phyloP scores from a whole-genome alignment of 1,140 invertebrate species.

The Eriocheir sinensis region DNA sequence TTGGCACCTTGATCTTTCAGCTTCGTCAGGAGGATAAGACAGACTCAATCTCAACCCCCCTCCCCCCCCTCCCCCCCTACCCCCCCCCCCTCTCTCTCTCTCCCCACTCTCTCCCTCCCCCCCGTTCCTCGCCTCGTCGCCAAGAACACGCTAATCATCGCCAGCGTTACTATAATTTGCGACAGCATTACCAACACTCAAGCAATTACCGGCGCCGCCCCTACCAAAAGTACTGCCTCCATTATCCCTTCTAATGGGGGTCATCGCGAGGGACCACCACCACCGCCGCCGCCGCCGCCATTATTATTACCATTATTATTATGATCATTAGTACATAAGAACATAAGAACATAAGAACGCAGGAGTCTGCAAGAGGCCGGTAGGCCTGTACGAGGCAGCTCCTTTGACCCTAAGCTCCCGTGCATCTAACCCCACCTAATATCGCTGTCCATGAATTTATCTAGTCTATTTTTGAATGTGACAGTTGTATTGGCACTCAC shows the following conservation, averaged over 20 bases:
- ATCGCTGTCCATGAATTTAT: too few species aligned
- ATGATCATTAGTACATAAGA: neutral
- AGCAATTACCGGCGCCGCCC: neutral
- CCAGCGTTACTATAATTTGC: constrained; percentile 29
- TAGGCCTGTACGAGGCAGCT: too few species aligned
- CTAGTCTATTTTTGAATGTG: too few species aligned
- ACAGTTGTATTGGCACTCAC: too few species aligned
- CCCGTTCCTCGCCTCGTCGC: neutral
- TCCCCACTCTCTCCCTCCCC: neutral
- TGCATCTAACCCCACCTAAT: too few species aligned
- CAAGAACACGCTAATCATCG: neutral
- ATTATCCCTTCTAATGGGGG: neutral
- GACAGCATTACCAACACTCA: neutral
- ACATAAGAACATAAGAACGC: neutral
- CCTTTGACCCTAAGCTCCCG: too few species aligned
- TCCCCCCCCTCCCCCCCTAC: neutral
- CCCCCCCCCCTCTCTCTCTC: neutral
- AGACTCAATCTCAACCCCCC: neutral
- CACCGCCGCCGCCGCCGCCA: neutral
- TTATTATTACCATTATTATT: too few species aligned
- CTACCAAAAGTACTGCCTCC: constrained; percentile 1
- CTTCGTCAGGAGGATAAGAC: too few species aligned
- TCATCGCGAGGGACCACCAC: neutral
- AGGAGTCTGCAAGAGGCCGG: too few species aligned
- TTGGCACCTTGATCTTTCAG: too few species aligned